Evolutionary conservation across 1,140 invertebrate genomes (phyloP).

Genomic region (Conus ventricosus): DNA sequence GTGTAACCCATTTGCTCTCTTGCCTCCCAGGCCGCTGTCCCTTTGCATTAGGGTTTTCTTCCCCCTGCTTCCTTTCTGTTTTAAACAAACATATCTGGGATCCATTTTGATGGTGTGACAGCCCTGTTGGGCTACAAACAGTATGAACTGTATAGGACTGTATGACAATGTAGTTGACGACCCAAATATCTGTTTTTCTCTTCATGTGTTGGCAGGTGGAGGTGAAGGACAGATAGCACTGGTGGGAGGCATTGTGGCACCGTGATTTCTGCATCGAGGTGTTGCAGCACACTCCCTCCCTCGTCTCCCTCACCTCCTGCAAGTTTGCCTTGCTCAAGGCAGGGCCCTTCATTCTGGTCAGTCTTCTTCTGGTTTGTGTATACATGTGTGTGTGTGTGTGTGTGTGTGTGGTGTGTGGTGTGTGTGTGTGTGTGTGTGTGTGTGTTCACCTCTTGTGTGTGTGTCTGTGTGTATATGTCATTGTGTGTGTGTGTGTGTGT

Average conservation of each 20-base stretch:
- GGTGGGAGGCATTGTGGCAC: constrained; percentile 70
- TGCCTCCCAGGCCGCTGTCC: too few relatives aligned
- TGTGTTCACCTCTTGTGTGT: not conserved
- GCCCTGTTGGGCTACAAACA: too few relatives aligned
- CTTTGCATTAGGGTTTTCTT: too few relatives aligned
- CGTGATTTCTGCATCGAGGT: constrained; percentile 59
- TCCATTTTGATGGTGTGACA: too few relatives aligned
- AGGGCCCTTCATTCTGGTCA: constrained; percentile 26
- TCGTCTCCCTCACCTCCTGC: constrained; percentile 25
- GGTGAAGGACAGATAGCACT: constrained; percentile 64
- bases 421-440: not conserved
- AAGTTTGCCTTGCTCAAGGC: constrained; percentile 25
- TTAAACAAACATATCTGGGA: too few relatives aligned
- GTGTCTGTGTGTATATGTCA: not conserved
- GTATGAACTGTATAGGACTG: too few relatives aligned
- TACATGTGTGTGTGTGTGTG: not conserved
- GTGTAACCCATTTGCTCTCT: too few relatives aligned
- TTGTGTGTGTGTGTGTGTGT: constrained; percentile 7
- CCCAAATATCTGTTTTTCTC: too few relatives aligned
- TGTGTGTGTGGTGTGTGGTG: constrained; percentile 4
- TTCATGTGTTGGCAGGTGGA: constrained; percentile 50
- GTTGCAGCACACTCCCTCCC: constrained; percentile 51
- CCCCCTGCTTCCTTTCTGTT: too few relatives aligned
- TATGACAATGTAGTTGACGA: too few relatives aligned
- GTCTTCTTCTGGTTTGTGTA: not conserved